Conservation (phyloP, 2,888 invertebrate species). For the Flabesymbios commensalis region DNA sequence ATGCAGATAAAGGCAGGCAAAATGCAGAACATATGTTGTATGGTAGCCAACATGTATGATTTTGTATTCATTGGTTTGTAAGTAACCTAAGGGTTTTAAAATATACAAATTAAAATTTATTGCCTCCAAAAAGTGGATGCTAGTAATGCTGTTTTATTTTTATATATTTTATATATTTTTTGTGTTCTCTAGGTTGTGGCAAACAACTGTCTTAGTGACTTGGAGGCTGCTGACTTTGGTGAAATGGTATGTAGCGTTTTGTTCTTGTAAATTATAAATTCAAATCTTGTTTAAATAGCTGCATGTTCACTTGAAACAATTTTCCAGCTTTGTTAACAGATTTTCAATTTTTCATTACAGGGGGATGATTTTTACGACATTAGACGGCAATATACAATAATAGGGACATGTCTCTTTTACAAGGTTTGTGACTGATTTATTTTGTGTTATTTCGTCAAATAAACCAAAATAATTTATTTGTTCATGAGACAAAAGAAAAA, state of each 20-base stretch:
- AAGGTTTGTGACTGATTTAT: conserved; percentile 41
- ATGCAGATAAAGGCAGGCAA: too few relatives aligned
- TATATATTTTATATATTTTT: conserved; percentile 14
- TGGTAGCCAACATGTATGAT: too few relatives aligned
- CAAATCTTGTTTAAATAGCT: conserved; percentile 1
- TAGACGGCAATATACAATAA: conserved; percentile 73
- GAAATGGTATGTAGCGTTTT: conserved; percentile 71
- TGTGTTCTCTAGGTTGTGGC: conserved; percentile 60
- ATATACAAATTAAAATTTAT: too few relatives aligned
- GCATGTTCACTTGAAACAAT: neutral
- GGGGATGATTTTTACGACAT: conserved; percentile 68
- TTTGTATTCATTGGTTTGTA: too few relatives aligned
- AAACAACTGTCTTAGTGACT: conserved; percentile 84
- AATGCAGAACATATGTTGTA: too few relatives aligned
- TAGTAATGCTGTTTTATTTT: too few relatives aligned
- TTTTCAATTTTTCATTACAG: too few relatives aligned
- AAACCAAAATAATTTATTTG: too few relatives aligned
- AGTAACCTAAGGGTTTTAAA: too few relatives aligned
- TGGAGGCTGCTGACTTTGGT: conserved; percentile 88
- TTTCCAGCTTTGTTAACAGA: too few relatives aligned
- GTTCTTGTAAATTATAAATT: conserved; percentile 11
- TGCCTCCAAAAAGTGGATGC: too few relatives aligned
- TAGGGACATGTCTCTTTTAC: conserved; percentile 64
- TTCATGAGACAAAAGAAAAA: too few relatives aligned
- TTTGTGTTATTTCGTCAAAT: neutral